Conservation (phyloP, 1,140 invertebrate species). For the Pissodes strobi region DNA sequence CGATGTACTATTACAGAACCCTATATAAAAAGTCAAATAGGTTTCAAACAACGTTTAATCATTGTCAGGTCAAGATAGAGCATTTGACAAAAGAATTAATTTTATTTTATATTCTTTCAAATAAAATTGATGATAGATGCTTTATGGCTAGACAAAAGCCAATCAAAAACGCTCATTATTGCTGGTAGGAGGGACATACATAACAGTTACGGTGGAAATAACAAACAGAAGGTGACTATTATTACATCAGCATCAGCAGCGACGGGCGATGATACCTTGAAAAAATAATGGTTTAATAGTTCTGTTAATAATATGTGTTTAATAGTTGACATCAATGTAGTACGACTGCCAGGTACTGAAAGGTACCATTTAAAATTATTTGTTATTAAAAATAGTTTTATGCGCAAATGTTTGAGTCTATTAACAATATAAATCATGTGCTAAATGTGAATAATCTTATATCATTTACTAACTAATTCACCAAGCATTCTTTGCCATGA, state of each 20-base stretch:
- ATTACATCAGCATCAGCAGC: conserved; percentile 21
- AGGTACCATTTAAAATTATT: too few species aligned
- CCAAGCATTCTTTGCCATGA: too few species aligned
- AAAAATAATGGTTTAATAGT: too few species aligned
- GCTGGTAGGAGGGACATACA: conserved; percentile 27
- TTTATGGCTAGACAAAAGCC: conserved; percentile 35
- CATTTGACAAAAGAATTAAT: conserved; percentile 30
- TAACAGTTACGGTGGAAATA: conserved; percentile 30
- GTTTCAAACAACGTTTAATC: conserved; percentile 27
- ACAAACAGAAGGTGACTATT: conserved; percentile 32
- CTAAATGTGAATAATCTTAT: too few species aligned
- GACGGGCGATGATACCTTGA: too few species aligned
- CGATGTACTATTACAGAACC: neutral
- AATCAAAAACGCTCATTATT: conserved; percentile 36
- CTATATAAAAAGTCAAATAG: conserved; percentile 12
- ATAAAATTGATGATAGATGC: conserved; percentile 35
- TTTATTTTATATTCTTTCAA: conserved; percentile 29
- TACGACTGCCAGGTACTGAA: too few species aligned
- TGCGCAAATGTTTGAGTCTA: too few species aligned
- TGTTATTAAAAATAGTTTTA: too few species aligned
- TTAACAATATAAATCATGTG: too few species aligned
- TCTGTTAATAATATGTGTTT: too few species aligned
- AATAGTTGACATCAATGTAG: too few species aligned
- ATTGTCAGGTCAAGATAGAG: conserved; percentile 25
- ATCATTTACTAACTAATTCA: too few species aligned